A percentile compares a stretch with the other conserved stretches of the same genome.
Conservation (phyloP, 2,113 vertebrate species). For the Mus pahari region DNA sequence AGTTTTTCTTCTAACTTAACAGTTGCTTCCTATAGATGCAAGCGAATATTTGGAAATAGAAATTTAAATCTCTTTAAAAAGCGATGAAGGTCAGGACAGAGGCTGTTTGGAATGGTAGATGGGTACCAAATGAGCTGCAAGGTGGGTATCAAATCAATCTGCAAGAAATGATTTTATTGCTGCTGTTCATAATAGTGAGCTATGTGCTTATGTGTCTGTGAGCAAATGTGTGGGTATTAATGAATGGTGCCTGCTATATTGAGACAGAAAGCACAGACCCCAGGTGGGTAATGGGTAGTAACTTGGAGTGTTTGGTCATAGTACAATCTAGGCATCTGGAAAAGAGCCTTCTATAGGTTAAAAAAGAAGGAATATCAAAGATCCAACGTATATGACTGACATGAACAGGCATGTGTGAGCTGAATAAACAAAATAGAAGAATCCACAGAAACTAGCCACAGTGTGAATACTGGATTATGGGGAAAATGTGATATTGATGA, state of each 20-base stretch:
- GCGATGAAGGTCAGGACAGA: neutral
- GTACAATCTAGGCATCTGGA: neutral
- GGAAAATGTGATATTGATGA: neutral
- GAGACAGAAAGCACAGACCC: neutral
- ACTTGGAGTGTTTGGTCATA: neutral
- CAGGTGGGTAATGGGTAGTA: neutral
- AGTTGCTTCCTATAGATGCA: neutral
- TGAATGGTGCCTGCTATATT: neutral
- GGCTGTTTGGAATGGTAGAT: neutral
- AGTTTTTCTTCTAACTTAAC: neutral
- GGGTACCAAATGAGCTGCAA: neutral
- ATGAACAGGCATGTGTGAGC: neutral
- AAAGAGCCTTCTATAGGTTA: neutral
- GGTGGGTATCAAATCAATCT: neutral
- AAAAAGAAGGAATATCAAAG: slow-evolving; percentile 1
- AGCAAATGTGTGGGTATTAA: neutral
- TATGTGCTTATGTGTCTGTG: neutral
- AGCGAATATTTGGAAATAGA: neutral
- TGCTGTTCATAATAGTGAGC: neutral
- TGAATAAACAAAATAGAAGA: neutral
- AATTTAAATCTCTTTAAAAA: neutral
- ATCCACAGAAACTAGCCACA: neutral
- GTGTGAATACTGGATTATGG: neutral
- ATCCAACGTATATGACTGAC: neutral
- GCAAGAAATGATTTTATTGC: neutral